Evolutionary conservation across 2,113 vertebrate species (phyloP).

Genomic region (Neomonachus schauinslandi): DNA sequence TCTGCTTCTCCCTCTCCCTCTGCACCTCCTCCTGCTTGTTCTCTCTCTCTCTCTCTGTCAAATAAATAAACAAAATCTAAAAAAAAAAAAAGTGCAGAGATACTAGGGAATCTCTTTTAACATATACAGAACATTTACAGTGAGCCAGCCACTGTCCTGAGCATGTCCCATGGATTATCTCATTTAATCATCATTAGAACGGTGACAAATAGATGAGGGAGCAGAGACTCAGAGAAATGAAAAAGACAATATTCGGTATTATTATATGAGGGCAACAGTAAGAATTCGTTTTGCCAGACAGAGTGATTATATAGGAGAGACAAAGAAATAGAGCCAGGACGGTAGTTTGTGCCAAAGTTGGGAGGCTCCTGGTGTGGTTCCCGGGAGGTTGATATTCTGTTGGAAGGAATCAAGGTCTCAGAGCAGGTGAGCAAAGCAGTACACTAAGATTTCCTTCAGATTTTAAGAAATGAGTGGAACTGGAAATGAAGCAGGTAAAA

Average conservation of each 20-base stretch:
- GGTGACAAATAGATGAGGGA: neutral
- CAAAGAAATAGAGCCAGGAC: neutral
- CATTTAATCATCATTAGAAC: neutral
- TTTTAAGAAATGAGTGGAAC: neutral
- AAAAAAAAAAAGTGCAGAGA: neutral
- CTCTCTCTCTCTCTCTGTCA: too few species aligned
- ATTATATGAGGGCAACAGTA: neutral
- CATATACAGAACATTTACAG: rapidly evolving
- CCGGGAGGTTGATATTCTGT: neutral
- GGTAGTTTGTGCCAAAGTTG: too few species aligned
- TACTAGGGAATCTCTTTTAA: neutral
- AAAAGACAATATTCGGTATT: neutral
- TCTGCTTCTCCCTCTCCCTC: too few species aligned
- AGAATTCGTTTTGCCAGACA: neutral
- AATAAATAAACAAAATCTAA: too few species aligned
- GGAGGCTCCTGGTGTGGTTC: neutral
- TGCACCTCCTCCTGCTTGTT: too few species aligned
- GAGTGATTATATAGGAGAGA: neutral
- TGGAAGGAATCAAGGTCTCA: neutral
- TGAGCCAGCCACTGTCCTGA: neutral
- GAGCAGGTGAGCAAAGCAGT: neutral
- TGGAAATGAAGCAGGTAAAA: neutral
- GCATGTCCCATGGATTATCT: neutral
- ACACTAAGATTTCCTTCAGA: neutral
- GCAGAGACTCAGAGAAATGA: neutral